Conservation (phyloP, 2,113 vertebrate species). For the Psittacula cyanocephala region DNA sequence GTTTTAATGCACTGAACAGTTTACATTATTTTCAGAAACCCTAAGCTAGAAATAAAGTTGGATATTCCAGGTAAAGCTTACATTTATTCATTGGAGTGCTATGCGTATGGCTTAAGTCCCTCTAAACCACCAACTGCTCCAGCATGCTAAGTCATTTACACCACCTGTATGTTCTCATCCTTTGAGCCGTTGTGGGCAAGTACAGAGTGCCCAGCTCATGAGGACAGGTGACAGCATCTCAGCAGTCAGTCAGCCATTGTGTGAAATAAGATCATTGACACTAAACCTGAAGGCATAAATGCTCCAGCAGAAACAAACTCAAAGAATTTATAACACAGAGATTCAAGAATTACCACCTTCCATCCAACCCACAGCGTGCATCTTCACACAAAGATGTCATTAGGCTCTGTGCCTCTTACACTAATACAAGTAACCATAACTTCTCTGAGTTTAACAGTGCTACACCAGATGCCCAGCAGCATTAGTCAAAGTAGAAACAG, state of each 20-base stretch:
- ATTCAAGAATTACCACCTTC: background rate
- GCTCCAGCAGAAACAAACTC: background rate
- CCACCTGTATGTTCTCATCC: background rate
- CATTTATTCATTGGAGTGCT: background rate
- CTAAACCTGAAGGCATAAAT: background rate
- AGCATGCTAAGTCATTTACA: background rate
- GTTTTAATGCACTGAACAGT: background rate
- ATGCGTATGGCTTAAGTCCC: background rate
- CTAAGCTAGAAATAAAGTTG: background rate
- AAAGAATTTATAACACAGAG: background rate
- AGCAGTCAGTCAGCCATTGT: background rate
- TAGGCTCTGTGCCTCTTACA: background rate
- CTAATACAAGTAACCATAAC: background rate
- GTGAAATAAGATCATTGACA: background rate
- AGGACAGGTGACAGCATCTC: background rate
- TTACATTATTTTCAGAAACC: background rate
- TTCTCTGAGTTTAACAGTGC: background rate
- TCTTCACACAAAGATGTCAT: background rate
- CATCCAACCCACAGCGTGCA: rapidly evolving
- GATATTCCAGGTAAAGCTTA: background rate
- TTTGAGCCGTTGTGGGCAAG: background rate
- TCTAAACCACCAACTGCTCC: background rate
- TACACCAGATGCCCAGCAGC: background rate
- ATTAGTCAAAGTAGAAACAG: background rate
- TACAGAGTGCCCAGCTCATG: background rate